Evolutionary conservation across 1,140 invertebrate genomes (phyloP), one percentile per base, ranked within the genome.

Genomic region (Lutraria rhynchaena): DNA sequence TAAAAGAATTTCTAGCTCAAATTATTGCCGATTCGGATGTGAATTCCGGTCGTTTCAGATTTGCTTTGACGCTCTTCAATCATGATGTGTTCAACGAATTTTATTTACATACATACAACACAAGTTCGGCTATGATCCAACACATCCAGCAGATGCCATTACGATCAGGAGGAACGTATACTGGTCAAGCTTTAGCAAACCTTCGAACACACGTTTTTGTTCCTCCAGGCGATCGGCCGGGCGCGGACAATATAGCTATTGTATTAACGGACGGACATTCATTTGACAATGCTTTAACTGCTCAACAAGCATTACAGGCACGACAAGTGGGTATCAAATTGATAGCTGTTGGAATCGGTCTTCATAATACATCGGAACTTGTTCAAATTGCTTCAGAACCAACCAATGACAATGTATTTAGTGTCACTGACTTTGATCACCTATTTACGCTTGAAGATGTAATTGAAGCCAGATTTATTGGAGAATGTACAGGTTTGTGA

Each of bases 401-500:
- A n/a, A 11, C 55, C 9, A 9, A 9, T n/a, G 17, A 58, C 9
- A 58, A 58, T 24, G 55, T 58, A 9, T 58, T 58, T 22, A 58
- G 22, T 24, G 55, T 58, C 7, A 9, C 11, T n/a, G 17, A 58
- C 17, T 58, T 58, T 58, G 22, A 27, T 24, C 11, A 24, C 7
- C 22, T 58, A 27, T 24, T 58, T 9, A 58, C 55, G 9, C 9
- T 58, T 58, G 27, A 58, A 22, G 27, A 7, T 24, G 7, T 58
- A 11, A 58, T 58, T 24, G 55, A 58, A 24, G 11, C 9, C 7
- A 17, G 11, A 22, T 58, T 58, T 27, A 24, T 58, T 9, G 27
- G 9, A n/a, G 55, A 58, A 7, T 58, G 55, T 27, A 58, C 55
- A 58, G 55, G 55, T 58, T 13, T n/a, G n/a, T n/a, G n/a, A n/a